These are phyloP conservation scores for Erinaceus europaeus DNA, from an alignment of 2,113 vertebrate genomes.

Conservation along the genomic window DNA sequence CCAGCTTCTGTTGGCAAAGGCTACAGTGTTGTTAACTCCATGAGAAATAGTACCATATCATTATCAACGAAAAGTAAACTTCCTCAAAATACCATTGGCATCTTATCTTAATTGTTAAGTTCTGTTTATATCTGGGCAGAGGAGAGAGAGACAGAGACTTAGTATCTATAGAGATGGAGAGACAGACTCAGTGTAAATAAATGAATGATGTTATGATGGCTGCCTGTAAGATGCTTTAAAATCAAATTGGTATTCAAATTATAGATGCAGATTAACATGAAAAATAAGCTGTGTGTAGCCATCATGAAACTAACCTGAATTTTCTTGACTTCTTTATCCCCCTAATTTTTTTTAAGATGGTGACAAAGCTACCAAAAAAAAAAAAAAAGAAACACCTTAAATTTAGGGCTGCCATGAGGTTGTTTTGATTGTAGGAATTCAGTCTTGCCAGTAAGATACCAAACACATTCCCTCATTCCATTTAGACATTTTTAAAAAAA, in stretches of 20 bases:
- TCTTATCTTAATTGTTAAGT: background rate
- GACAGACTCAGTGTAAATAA: too few species aligned
- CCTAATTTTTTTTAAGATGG: background rate
- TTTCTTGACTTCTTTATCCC: background rate
- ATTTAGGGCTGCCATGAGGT: background rate
- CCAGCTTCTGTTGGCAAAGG: background rate
- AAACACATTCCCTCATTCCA: background rate
- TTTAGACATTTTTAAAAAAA: rapidly evolving
- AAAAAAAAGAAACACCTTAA: too few species aligned
- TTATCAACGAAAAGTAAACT: constrained; percentile 16
- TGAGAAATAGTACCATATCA: background rate
- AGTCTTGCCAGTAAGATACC: background rate
- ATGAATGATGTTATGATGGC: background rate
- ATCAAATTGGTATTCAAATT: background rate
- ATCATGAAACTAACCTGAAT: background rate
- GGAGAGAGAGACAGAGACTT: background rate
- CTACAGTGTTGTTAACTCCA: background rate
- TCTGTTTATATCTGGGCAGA: background rate
- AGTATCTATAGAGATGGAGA: background rate
- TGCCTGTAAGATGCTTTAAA: background rate
- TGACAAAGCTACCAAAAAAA: background rate
- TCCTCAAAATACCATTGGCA: background rate
- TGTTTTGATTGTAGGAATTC: background rate
- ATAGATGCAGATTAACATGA: background rate
- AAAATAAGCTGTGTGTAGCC: background rate